These are phyloP conservation scores for Harmothoe impar DNA, from an alignment of 2,888 invertebrate species.

Conservation along the genomic window DNA sequence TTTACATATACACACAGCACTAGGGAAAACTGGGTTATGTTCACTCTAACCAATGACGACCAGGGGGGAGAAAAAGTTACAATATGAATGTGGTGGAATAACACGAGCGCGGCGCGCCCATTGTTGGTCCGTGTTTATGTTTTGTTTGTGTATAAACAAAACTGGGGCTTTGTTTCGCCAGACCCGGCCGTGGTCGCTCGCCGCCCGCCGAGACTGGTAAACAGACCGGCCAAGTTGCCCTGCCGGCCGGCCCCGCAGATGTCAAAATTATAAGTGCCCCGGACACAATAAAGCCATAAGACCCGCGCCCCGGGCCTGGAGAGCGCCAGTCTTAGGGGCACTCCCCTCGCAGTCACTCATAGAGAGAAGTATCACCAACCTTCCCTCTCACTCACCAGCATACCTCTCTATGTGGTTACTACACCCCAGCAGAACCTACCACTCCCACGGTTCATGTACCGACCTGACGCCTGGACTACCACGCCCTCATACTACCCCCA, in stretches of 20 bases:
- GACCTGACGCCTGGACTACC: background rate
- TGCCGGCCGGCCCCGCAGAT: constrained; percentile 45
- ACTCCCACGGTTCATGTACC: background rate
- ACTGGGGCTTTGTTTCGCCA: constrained; percentile 57
- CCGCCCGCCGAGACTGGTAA: background rate
- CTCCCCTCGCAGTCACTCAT: too few relatives aligned
- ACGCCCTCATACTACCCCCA: background rate
- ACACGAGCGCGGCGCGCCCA: constrained; percentile 37
- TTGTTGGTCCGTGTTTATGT: constrained; percentile 61
- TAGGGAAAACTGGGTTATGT: constrained; percentile 54
- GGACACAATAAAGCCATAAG: constrained; percentile 58
- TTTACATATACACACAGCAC: constrained; percentile 43
- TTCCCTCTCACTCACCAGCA: background rate
- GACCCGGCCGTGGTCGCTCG: background rate
- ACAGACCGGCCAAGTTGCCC: constrained; percentile 19
- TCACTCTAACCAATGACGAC: constrained; percentile 56
- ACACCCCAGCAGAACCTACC: background rate
- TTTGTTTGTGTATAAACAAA: constrained; percentile 62
- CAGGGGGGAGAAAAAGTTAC: constrained; percentile 56
- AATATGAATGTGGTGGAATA: constrained; percentile 59
- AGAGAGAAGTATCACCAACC: background rate
- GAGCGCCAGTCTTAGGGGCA: background rate
- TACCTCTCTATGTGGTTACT: background rate
- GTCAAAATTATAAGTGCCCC: constrained; percentile 56
- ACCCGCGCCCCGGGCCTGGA: background rate